These are phyloP conservation scores for Rhombomys opimus DNA, from an alignment of 2,113 vertebrate species.

Conservation along the genomic window DNA sequence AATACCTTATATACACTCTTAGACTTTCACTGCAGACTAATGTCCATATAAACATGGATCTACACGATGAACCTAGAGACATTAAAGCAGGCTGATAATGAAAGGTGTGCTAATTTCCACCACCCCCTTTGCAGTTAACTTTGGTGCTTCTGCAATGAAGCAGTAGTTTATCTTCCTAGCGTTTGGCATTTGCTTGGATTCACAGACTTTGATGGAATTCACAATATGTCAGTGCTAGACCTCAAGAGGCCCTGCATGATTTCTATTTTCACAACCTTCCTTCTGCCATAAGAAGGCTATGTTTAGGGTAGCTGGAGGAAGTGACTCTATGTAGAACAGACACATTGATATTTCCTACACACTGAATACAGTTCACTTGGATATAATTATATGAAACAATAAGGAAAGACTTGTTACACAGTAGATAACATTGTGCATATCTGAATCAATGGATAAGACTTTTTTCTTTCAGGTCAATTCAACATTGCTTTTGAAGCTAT, in stretches of 20 bases:
- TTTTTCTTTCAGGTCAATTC: slow-evolving; percentile 57
- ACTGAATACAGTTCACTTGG: slow-evolving; percentile 41
- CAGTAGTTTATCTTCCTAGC: background rate
- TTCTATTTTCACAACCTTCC: background rate
- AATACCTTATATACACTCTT: background rate
- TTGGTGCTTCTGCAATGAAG: background rate
- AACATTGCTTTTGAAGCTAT: slow-evolving; percentile 17
- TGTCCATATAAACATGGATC: background rate
- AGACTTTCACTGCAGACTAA: background rate
- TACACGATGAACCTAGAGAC: background rate
- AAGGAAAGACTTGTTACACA: slow-evolving; percentile 47
- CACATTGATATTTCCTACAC: slow-evolving; percentile 34
- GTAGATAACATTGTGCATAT: slow-evolving; percentile 42
- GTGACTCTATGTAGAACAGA: background rate
- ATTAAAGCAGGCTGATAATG: background rate
- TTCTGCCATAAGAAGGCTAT: background rate
- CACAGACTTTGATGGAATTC: background rate
- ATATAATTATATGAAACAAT: slow-evolving; percentile 10
- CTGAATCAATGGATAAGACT: slow-evolving; percentile 40
- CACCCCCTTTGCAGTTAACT: background rate
- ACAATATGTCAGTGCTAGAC: background rate
- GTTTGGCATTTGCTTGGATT: background rate
- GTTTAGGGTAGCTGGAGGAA: background rate
- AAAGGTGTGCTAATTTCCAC: background rate
- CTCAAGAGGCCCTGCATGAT: background rate